These are phyloP conservation scores for Ooceraea biroi DNA, from an alignment of 1,140 invertebrate species.

Conservation along the genomic window DNA sequence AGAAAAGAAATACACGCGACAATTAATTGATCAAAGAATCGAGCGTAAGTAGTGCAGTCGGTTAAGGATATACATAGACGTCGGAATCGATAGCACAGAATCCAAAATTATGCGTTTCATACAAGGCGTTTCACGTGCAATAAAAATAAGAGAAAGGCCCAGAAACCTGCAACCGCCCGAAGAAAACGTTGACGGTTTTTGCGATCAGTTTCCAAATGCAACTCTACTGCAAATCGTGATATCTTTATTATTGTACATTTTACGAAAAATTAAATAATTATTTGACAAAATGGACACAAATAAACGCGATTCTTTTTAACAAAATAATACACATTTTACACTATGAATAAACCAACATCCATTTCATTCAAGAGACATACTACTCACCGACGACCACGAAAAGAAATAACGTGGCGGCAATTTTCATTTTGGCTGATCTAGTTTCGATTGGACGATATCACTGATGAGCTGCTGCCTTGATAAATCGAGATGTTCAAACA, in stretches of 20 bases:
- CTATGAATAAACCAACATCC: neutral
- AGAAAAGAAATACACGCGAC: conserved; percentile 27
- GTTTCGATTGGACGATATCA: conserved; percentile 69
- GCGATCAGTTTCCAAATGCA: conserved; percentile 45
- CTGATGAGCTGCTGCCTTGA: conserved; percentile 34
- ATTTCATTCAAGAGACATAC: neutral
- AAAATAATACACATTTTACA: too few relatives aligned
- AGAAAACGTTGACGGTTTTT: conserved; percentile 29
- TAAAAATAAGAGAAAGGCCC: conserved; percentile 63
- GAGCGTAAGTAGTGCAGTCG: conserved; percentile 71
- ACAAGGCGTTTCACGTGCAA: conserved; percentile 71
- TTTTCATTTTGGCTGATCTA: conserved; percentile 81
- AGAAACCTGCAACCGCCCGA: conserved; percentile 64
- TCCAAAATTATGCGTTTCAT: conserved; percentile 75
- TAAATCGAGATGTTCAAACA: neutral
- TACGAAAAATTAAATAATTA: neutral
- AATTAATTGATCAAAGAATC: conserved; percentile 65
- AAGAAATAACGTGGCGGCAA: conserved; percentile 80
- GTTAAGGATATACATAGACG: conserved; percentile 68
- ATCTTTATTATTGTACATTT: neutral
- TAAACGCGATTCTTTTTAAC: too few relatives aligned
- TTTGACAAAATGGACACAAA: neutral
- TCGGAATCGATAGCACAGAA: conserved; percentile 83
- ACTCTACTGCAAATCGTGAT: neutral
- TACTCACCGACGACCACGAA: conserved; percentile 83